Evolutionary conservation across 2,888 invertebrate genomes (phyloP).

Genomic region (Bugula neritina): DNA sequence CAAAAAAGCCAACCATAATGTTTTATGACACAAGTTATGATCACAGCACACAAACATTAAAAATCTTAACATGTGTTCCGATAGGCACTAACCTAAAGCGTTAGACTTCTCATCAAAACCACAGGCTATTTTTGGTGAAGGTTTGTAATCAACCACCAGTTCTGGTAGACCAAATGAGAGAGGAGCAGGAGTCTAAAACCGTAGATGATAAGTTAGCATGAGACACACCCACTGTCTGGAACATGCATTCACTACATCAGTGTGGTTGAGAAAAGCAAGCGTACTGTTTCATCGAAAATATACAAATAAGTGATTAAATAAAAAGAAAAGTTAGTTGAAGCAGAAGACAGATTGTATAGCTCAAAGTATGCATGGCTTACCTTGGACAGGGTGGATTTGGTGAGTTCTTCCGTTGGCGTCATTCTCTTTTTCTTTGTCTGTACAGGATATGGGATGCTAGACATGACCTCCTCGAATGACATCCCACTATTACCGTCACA

Average conservation of each 20-base stretch:
- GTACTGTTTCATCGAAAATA: no score
- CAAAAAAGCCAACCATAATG: no score
- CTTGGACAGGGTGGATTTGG: background rate
- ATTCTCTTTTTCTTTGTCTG: background rate
- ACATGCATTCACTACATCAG: no score
- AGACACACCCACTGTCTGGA: no score
- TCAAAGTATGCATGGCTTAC: no score
- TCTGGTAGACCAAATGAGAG: conserved; percentile 10
- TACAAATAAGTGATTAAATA: no score
- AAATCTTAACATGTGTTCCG: background rate
- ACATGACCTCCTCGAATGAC: conserved; percentile 13
- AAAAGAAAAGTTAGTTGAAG: no score
- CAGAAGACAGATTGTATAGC: no score
- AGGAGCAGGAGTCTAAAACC: background rate
- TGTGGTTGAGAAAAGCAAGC: no score
- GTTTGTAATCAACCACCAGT: conserved; percentile 7
- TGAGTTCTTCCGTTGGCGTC: background rate
- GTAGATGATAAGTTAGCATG: no score
- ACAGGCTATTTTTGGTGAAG: background rate
- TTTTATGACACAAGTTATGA: background rate
- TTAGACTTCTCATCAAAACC: background rate
- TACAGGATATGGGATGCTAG: background rate
- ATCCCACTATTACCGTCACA: background rate
- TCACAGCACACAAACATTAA: background rate
- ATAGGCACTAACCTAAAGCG: no score